These are phyloP conservation scores for Rhynchopsitta pachyrhyncha DNA, from an alignment of 2,113 vertebrate species.

Conservation along the genomic window DNA sequence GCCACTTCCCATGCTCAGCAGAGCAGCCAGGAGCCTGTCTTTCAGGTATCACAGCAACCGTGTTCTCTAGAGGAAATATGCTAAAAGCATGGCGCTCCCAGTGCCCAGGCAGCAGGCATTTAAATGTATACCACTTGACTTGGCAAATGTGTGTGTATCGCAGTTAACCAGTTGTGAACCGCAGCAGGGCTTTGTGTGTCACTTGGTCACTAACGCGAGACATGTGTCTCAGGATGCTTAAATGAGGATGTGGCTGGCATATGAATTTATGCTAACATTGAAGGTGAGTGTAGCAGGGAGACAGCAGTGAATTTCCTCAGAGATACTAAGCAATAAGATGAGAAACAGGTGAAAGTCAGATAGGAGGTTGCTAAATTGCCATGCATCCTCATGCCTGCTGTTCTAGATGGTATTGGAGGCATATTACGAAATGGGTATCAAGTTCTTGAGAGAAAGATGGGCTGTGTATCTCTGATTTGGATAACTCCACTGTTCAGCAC, in stretches of 20 bases:
- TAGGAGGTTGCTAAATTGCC: not conserved
- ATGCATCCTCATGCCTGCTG: not conserved
- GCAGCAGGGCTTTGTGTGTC: not conserved
- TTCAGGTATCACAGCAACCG: not conserved
- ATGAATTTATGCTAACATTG: not conserved
- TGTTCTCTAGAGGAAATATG: not conserved
- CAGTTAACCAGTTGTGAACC: not conserved
- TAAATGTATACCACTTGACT: not conserved
- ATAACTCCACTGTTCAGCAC: not conserved
- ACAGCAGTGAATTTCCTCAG: not conserved
- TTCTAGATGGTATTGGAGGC: not conserved
- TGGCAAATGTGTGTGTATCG: not conserved
- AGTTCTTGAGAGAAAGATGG: not conserved
- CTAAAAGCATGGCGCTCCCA: not conserved
- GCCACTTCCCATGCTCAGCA: not conserved
- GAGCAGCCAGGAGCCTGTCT: not conserved
- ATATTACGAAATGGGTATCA: not conserved
- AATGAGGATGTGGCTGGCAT: not conserved
- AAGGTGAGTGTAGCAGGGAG: not conserved
- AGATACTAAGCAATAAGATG: not conserved
- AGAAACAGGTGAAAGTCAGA: not conserved
- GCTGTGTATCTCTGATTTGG: not conserved
- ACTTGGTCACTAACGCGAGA: accelerated
- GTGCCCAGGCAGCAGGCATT: not conserved
- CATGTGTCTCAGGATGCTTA: not conserved